Base-by-base conservation (phyloP, 2,113 vertebrate species). In the Pelvicachromis taeniatus region DNA sequence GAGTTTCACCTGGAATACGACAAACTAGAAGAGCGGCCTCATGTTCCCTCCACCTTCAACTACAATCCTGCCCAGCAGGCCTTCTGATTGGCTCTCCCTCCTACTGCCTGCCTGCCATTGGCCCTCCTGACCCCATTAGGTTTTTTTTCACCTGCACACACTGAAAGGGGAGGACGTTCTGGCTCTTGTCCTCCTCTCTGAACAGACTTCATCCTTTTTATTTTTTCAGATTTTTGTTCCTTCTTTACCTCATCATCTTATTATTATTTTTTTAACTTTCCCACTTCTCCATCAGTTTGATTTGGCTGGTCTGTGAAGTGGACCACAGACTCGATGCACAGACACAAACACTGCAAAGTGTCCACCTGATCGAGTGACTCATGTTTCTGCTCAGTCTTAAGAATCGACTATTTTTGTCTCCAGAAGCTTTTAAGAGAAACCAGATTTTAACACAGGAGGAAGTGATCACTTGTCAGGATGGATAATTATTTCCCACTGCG, bases 41-140 rank as follows among this genome's bases (percentile, higher is more conserved):
- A 99, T 91, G 97, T 99, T 97, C 99, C 99, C 96, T 98, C 98
- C 95, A 98, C 98, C 91, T 99, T 99, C 97, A 99, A 99, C 97
- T 99, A 99, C 97, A 99, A 99, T 96, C 98, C 99, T 96, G 99
- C 99, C 97, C 99, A 99, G 97, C 99, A 99, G 97, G 99, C 98
- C 96, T 99, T 99, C 97, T 99, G 97, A 99, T 94, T 92, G 93
- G 90, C 87, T 91, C 50, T 78, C 79, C 81, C 85, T 84, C 56
- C 89, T 88, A 82, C 89, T 87, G 86, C 91, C 92, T 52, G 89
- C 81, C 87, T 92, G 84, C 87, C 91, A 90, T 89, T 85, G 91
- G 93, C 81, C 87, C 88, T 91, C 91, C 91, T 92, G 92, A 87
- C 83, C 68, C 83, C 26, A 55, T 45, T 81, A 89, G 88, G 89